A percentile compares a stretch with the other conserved stretches of the same genome.
Evolutionary conservation across 2,113 vertebrate species (phyloP).

Genomic region (Odontophorus gujanensis): DNA sequence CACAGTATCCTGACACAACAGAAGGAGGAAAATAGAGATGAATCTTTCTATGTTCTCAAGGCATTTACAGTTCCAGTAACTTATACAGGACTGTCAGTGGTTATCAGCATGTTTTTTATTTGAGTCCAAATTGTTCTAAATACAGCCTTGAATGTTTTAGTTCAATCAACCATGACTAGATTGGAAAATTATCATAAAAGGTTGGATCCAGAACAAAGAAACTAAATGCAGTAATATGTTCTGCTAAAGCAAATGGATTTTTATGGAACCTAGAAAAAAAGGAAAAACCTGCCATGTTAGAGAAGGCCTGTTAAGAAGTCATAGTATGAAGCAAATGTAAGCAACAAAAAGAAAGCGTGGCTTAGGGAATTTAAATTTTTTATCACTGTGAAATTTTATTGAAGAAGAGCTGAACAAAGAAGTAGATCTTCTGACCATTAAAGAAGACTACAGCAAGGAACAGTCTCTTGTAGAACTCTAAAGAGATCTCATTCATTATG

Average conservation of each 20-base stretch:
- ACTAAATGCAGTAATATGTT: neutral
- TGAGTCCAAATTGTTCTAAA: slow-evolving; percentile 28
- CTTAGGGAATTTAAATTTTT: neutral
- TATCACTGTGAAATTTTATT: neutral
- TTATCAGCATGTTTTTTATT: neutral
- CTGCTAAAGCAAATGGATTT: slow-evolving; percentile 37
- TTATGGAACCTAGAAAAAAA: neutral
- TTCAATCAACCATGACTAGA: neutral
- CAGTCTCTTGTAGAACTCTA: neutral
- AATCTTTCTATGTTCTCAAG: neutral
- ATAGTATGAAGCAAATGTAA: neutral
- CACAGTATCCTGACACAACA: neutral
- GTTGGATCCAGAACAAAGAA: neutral
- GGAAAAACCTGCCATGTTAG: neutral
- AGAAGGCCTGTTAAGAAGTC: neutral
- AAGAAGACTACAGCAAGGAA: neutral
- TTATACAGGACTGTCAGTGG: neutral
- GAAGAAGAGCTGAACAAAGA: neutral
- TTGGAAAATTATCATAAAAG: slow-evolving; percentile 16
- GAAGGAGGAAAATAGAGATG: slow-evolving; percentile 14
- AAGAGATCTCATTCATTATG: neutral
- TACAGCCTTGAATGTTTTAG: slow-evolving; percentile 11
- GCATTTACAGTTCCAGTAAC: neutral
- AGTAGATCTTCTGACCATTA: neutral
- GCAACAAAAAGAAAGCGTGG: neutral